These are phyloP conservation scores for Hesperia comma DNA, from an alignment of 2,888 invertebrate species.

Conservation along the genomic window DNA sequence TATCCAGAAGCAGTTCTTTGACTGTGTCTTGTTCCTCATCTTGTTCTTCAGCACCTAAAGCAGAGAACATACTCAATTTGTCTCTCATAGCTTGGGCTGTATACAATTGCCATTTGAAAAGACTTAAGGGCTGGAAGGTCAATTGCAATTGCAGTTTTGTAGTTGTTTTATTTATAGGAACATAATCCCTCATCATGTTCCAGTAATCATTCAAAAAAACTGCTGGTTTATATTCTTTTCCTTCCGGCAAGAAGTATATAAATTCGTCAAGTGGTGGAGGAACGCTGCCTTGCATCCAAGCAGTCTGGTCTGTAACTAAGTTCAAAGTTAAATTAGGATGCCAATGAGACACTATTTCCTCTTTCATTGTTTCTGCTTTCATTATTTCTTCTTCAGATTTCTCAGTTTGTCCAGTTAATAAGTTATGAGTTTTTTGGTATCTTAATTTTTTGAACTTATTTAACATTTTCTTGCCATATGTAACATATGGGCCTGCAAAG, in stretches of 20 bases:
- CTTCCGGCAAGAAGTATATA: conserved; percentile 94
- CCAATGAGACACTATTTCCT: conserved; percentile 98
- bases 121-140: conserved; percentile 94
- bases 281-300: conserved; percentile 95
- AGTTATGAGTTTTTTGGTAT: conserved; percentile 95
- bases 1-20: conserved; percentile 97
- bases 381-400: conserved; percentile 90
- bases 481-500: conserved; percentile 88
- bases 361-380: conserved; percentile 90
- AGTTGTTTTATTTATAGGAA: conserved; percentile 94
- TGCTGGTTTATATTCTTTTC: conserved; percentile 95
- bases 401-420: conserved; percentile 95
- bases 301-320: conserved; percentile 97
- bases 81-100: conserved; percentile 97
- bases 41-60: conserved; percentile 88
- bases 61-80: conserved; percentile 89
- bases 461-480: conserved; percentile 90
- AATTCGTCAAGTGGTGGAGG: conserved; percentile 97
- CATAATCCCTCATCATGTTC: conserved; percentile 98
- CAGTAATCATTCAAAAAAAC: conserved; percentile 98
- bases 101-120: conserved; percentile 99
- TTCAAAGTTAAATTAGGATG: conserved; percentile 99
- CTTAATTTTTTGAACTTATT: conserved; percentile 96
- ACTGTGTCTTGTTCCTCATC: conserved; percentile 95
- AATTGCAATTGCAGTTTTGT: conserved; percentile 88